Evolutionary conservation across 2,888 invertebrate species (phyloP), one percentile per base, ranked within the genome.

Genomic region (Leptopilina syphax): DNA sequence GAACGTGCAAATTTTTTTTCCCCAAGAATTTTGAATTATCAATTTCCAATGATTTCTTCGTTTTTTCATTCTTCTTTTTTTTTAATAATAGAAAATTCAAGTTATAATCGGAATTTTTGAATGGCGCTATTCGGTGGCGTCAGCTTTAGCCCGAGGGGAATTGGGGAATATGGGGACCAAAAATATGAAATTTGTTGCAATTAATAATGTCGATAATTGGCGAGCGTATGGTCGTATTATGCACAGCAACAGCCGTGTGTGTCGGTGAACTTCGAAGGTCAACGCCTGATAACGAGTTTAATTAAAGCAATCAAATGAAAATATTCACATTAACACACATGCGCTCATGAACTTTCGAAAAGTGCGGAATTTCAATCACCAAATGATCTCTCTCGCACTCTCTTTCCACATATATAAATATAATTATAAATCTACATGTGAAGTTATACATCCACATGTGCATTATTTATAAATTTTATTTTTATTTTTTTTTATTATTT

Each of bases 241-340:
- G 70, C 54, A 68, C 7, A 7, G 54, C 34, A 34, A 34, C 73
- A 78, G 54, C 34, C 84, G 34, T 34, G 84, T 87, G 85, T 85
- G 85, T 82, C 82, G 87, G 82, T 85, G 87, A 87, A 87, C 87
- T 86, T 88, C 88, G 87, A 90, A 90, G 89, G 90, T 90, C 89
- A 88, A 88, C 85, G 86, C 80, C 83, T 83, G 84, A 80, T 79
- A 84, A 84, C 83, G 83, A 86, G 87, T 88, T 88, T 89, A 88
- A 89, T 88, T 88, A 90, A 89, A 87, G 89, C 88, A 88, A 89
- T 89, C 90, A 86, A 90, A 90, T 90, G 90, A 90, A 90, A 90
- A 90, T 90, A 90, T 90, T 88, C 87, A 85, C 85, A 82, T 78
- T 78, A 57, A 70, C 80, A 82, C 84, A 81, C 85, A 83, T 80